Evolutionary conservation across 92 coral and sea anemone genomes (phyloP).

Genomic region (Paragorgia papillata): DNA sequence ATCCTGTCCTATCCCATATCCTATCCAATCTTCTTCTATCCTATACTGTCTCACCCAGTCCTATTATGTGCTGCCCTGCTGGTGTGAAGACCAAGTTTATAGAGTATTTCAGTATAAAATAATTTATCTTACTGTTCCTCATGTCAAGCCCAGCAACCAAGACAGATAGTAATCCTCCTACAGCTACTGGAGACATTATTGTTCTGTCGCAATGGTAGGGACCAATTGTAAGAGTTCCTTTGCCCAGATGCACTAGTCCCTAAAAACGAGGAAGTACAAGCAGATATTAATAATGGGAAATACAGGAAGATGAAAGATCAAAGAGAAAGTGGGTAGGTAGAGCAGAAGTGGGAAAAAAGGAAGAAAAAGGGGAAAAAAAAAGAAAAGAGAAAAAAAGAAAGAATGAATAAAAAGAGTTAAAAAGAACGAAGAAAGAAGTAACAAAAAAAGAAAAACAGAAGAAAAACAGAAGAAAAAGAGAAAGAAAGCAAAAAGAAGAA

Average conservation of each 20-base stretch:
- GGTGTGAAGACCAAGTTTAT: too few species aligned
- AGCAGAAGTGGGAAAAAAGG: neutral
- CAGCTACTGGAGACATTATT: constrained; percentile 95
- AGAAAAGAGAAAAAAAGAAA: neutral
- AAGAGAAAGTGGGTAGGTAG: neutral
- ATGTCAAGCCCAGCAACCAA: constrained; percentile 91
- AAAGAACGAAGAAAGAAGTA: too few species aligned
- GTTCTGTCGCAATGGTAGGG: constrained; percentile 97
- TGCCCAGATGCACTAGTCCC: constrained; percentile 99
- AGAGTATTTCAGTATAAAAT: neutral
- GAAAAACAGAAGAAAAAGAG: neutral
- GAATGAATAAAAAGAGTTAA: neutral
- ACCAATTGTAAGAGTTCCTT: constrained; percentile 92
- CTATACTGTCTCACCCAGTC: neutral
- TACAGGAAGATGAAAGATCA: too few species aligned
- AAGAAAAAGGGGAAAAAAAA: neutral
- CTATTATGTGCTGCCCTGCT: neutral
- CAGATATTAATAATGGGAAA: too few species aligned
- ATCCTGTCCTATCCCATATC: too few species aligned
- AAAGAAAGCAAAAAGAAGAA: neutral
- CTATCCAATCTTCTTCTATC: too few species aligned
- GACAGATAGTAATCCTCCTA: constrained; percentile 91
- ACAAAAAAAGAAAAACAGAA: neutral
- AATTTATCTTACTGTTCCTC: constrained; percentile 70
- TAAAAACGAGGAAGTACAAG: neutral